phyloP scores from a whole-genome alignment of 1,140 invertebrate species.

The Lutraria rhynchaena region DNA sequence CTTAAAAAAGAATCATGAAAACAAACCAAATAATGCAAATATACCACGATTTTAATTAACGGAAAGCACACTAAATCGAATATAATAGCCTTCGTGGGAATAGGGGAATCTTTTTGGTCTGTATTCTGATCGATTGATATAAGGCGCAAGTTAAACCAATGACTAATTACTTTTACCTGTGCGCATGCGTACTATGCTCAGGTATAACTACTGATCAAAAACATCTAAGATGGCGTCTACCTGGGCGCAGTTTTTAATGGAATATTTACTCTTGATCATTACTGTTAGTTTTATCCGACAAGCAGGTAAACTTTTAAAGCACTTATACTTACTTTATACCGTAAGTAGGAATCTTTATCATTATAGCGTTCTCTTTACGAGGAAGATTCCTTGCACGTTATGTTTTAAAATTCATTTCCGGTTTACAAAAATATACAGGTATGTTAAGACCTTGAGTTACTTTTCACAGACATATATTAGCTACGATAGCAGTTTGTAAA shows the following conservation, averaged over 20 bases:
- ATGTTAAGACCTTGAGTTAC: no score
- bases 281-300: not conserved
- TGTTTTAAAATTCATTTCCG: not conserved
- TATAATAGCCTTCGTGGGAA: no score
- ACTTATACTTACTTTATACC: not conserved
- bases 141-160: no score
- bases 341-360: no score
- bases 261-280: not conserved
- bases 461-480: no score
- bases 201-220: constrained; percentile 3
- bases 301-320: constrained; percentile 4
- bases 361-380: not conserved
- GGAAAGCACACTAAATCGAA: no score
- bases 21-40: no score
- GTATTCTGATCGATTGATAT: no score
- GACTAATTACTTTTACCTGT: constrained; percentile 41
- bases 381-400: not conserved
- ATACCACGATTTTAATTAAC: no score
- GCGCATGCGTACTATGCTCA: constrained; percentile 35
- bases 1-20: no score
- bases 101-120: no score
- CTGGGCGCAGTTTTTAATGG: constrained; percentile 7
- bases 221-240: constrained; percentile 41
- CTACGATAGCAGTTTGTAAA: no score
- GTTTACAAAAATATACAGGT: not conserved